Conservation (phyloP, 2,797 vertebrate genomes). For the Diplodus sargus region DNA sequence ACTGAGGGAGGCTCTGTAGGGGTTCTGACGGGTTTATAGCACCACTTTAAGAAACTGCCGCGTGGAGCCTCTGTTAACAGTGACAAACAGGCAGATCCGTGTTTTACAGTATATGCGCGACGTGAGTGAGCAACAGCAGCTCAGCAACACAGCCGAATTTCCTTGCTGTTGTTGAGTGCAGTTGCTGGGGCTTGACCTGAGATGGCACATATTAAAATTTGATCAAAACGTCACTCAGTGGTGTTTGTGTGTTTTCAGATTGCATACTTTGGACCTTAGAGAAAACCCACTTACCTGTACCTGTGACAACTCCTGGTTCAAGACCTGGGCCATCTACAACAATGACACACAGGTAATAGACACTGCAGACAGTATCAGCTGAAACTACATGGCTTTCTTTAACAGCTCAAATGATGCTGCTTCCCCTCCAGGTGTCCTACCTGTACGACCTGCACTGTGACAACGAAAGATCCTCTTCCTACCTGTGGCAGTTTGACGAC, state of each 20-base stretch:
- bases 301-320: conserved; percentile 55
- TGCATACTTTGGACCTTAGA: conserved; percentile 9
- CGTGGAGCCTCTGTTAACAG: too few species aligned
- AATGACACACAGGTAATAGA: conserved; percentile 16
- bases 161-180: too few species aligned
- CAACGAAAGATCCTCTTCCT: conserved; percentile 3
- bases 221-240: not conserved
- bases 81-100: too few species aligned
- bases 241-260: conserved; percentile 33
- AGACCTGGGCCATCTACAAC: conserved; percentile 47
- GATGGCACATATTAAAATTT: not conserved
- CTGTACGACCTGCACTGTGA: conserved; percentile 49
- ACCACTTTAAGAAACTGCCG: too few species aligned
- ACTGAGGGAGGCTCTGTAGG: too few species aligned
- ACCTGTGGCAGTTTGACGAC: conserved; percentile 50
- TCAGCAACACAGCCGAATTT: too few species aligned
- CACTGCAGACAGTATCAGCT: not conserved
- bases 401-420: not conserved
- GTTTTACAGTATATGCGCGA: too few species aligned
- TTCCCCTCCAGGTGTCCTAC: conserved; percentile 35
- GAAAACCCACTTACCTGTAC: conserved; percentile 45
- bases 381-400: not conserved
- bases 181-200: not conserved
- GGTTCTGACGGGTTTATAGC: too few species aligned
- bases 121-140: too few species aligned